These are phyloP conservation scores for Gasterosteus nipponicus DNA, from an alignment of 2,113 vertebrate genomes.

Conservation along the genomic window DNA sequence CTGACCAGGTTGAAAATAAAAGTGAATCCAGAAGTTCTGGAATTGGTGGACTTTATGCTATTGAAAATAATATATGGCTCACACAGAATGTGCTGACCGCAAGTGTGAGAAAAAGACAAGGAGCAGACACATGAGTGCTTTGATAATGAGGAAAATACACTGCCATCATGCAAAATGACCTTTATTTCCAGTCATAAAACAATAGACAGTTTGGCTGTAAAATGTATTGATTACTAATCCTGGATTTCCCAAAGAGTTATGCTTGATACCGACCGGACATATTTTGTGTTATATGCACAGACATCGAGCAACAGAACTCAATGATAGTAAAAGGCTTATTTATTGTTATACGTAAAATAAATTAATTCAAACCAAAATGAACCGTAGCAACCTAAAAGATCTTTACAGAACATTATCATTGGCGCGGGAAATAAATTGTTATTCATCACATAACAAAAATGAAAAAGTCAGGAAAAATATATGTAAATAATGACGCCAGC, in stretches of 20 bases:
- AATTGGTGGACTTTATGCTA: neutral
- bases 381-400: neutral
- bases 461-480: neutral
- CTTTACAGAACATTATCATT: neutral
- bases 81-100: slow-evolving; percentile 1
- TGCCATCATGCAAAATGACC: neutral
- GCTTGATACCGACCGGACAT: neutral
- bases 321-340: too few relatives aligned
- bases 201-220: neutral
- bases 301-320: neutral
- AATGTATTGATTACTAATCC: too few relatives aligned
- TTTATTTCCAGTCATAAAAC: neutral
- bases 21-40: neutral
- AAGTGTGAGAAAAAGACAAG: slow-evolving; percentile 28
- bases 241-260: neutral
- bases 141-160: neutral
- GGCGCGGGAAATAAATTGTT: neutral
- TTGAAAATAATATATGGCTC: neutral
- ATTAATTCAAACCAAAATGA: neutral
- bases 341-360: neutral
- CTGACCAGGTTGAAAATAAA: too few relatives aligned
- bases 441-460: neutral
- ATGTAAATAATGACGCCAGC: neutral
- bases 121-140: slow-evolving; percentile 9
- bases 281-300: neutral